A percentile compares a stretch with the other conserved stretches of the same genome.
These are phyloP conservation scores for Manis javanica DNA, from an alignment of 2,797 vertebrate genomes.

Conservation along the genomic window DNA sequence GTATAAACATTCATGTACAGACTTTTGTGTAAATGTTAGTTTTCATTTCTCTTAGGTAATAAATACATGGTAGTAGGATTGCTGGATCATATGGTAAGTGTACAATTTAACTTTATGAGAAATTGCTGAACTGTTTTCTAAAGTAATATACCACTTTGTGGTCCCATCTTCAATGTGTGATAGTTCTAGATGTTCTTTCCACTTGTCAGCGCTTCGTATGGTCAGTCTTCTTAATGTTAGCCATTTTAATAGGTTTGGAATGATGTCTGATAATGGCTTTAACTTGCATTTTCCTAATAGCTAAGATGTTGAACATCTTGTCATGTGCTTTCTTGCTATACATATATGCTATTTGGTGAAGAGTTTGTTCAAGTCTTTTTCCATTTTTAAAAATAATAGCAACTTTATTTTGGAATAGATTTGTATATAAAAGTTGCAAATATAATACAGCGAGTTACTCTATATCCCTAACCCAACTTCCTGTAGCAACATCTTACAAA, in stretches of 20 bases:
- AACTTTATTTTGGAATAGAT: not conserved
- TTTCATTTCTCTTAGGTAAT: conserved; percentile 39
- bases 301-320: not conserved
- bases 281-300: conserved; percentile 34
- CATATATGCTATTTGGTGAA: not conserved
- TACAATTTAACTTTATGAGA: not conserved
- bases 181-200: not conserved
- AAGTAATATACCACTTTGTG: not conserved
- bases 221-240: not conserved
- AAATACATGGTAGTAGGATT: not conserved
- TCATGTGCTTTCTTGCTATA: not conserved
- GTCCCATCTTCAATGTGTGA: not conserved
- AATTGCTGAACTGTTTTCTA: not conserved
- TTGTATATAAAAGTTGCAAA: conserved; percentile 9
- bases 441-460: not conserved
- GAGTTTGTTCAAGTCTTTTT: not conserved
- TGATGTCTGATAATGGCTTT: not conserved
- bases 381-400: not conserved
- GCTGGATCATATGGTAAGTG: not conserved
- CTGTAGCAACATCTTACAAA: not conserved
- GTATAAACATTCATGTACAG: not conserved
- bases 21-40: not conserved
- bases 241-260: not conserved
- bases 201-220: not conserved
- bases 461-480: not conserved